phyloP scores from a whole-genome alignment of 2,113 vertebrate species.

The Nesoenas mayeri region DNA sequence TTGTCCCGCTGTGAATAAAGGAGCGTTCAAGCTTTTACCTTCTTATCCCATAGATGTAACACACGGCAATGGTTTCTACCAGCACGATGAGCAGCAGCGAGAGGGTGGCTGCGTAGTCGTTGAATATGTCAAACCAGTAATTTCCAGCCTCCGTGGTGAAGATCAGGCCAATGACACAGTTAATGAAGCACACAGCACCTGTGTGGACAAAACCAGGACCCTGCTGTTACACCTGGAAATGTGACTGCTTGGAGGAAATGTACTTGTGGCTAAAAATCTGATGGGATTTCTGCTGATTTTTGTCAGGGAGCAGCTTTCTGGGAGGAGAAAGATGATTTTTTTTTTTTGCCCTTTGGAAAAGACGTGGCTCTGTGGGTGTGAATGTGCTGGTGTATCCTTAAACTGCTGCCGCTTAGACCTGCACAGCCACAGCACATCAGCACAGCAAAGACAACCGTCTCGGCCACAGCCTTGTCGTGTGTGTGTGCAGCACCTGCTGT shows the following conservation, averaged over 20 bases:
- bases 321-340: background rate
- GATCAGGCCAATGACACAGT: conserved; percentile 81
- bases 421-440: background rate
- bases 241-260: accelerated
- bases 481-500: too few species aligned
- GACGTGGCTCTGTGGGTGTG: accelerated
- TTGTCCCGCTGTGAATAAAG: background rate
- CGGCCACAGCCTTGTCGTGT: accelerated
- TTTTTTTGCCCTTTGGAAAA: background rate
- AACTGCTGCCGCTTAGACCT: background rate
- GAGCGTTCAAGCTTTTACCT: conserved; percentile 72
- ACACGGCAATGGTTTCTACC: conserved; percentile 83
- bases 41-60: conserved; percentile 88
- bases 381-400: background rate
- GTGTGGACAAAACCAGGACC: background rate
- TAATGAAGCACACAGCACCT: conserved; percentile 86
- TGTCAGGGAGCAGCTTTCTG: background rate
- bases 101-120: conserved; percentile 87
- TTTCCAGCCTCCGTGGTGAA: conserved; percentile 89
- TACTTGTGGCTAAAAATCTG: background rate
- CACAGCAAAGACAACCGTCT: background rate
- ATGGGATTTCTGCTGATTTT: background rate
- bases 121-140: conserved; percentile 97
- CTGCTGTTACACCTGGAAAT: background rate
- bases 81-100: conserved; percentile 90